A percentile compares a stretch with the other conserved stretches of the same genome.
These are phyloP conservation scores for Lepidochitona cinerea DNA, from an alignment of 2,888 invertebrate genomes.

Conservation along the genomic window DNA sequence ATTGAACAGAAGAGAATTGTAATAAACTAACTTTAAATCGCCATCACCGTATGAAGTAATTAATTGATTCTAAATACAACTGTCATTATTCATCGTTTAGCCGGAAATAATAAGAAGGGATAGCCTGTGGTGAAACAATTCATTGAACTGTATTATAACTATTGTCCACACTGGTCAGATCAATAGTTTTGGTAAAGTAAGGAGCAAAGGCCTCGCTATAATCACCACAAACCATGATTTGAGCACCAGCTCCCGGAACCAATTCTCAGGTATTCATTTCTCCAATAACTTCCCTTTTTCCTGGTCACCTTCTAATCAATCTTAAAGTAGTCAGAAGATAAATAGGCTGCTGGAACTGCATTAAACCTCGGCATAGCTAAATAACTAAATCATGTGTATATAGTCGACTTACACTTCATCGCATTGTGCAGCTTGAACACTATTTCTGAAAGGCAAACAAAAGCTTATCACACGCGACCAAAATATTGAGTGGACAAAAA, in stretches of 20 bases:
- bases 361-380: not conserved
- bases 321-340: not conserved
- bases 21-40: too few relatives aligned
- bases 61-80: not conserved
- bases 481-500: too few relatives aligned
- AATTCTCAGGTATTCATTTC: not conserved
- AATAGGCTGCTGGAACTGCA: not conserved
- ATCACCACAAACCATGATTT: not conserved
- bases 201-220: not conserved
- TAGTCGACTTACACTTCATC: not conserved
- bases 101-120: not conserved
- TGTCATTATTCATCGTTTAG: not conserved
- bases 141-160: not conserved
- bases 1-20: too few relatives aligned
- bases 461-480: too few relatives aligned
- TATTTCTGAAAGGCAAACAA: not conserved
- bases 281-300: not conserved
- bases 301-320: not conserved
- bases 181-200: not conserved
- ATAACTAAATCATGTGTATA: not conserved
- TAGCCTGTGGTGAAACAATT: not conserved
- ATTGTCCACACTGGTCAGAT: not conserved
- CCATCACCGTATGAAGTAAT: too few relatives aligned
- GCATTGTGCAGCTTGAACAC: not conserved
- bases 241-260: not conserved